These are phyloP conservation scores for Nesometra sesokonis DNA, from an alignment of 35 echinoderm and acorn worm genomes.

Conservation along the genomic window DNA sequence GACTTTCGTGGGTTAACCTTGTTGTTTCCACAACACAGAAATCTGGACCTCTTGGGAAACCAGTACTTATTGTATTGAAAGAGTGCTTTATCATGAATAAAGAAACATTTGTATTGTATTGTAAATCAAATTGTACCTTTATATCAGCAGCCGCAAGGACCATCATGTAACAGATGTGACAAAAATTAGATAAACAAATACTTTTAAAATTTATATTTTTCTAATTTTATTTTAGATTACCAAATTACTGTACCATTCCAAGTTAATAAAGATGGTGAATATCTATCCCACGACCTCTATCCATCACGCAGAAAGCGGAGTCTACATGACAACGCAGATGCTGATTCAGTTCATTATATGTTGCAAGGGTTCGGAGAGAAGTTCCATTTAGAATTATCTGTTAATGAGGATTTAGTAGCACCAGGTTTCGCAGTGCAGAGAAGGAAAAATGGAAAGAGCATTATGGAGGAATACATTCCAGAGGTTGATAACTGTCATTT, in stretches of 20 bases:
- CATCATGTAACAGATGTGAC: no score
- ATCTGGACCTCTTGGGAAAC: no score
- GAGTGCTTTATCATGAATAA: no score
- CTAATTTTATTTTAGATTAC: conserved; percentile 49
- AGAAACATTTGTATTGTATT: no score
- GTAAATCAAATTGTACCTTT: no score
- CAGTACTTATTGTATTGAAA: no score
- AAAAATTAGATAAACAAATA: no score
- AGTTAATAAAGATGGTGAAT: conserved; percentile 45
- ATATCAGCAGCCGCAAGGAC: no score
- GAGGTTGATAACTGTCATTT: conserved; percentile 83
- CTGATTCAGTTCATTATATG: conserved; percentile 34
- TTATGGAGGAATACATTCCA: conserved; percentile 52
- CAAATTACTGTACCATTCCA: conserved; percentile 64
- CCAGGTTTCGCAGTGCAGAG: conserved; percentile 65
- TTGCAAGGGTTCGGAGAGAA: conserved; percentile 53
- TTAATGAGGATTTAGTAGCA: conserved; percentile 64
- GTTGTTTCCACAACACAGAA: no score
- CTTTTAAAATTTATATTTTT: not conserved
- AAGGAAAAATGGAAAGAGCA: conserved; percentile 37
- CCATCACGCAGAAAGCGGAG: conserved; percentile 54
- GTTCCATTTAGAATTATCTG: conserved; percentile 61
- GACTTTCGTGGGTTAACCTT: no score
- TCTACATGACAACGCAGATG: not conserved
- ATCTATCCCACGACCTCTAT: conserved; percentile 51